phyloP scores from a whole-genome alignment of 2,797 vertebrate genomes.

The Todus mexicanus region DNA sequence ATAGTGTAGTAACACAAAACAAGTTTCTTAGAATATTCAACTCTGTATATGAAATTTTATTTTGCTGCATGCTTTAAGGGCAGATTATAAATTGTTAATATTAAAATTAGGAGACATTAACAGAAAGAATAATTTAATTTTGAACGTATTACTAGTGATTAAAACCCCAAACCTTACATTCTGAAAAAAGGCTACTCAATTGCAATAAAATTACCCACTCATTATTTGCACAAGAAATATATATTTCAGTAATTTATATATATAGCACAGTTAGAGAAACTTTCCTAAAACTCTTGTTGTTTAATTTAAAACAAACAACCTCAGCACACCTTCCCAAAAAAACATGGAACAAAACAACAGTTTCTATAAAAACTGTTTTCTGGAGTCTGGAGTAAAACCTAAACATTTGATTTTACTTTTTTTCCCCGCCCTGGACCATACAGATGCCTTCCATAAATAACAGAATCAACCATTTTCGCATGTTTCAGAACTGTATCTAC shows the following conservation, averaged over 20 bases:
- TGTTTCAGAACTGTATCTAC: neutral
- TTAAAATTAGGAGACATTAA: neutral
- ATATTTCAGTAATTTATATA: neutral
- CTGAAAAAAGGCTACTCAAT: neutral
- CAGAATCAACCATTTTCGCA: neutral
- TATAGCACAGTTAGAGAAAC: neutral
- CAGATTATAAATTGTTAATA: neutral
- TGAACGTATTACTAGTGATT: neutral
- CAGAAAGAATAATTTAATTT: neutral
- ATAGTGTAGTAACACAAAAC: neutral
- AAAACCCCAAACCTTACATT: neutral
- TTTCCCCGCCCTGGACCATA: fast-evolving
- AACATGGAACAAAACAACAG: neutral
- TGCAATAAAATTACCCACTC: neutral
- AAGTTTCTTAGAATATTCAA: neutral
- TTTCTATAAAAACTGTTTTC: neutral
- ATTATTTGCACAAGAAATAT: neutral
- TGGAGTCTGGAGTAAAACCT: neutral
- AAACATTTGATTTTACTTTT: neutral
- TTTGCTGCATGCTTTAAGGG: neutral
- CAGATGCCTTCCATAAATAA: neutral
- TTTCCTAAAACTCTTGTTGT: neutral
- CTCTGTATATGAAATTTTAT: neutral
- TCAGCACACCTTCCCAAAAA: too few species aligned
- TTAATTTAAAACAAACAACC: neutral